Evolutionary conservation across 1,140 invertebrate genomes (phyloP), one percentile per base, ranked within the genome.

Genomic region (Aricia agestis): DNA sequence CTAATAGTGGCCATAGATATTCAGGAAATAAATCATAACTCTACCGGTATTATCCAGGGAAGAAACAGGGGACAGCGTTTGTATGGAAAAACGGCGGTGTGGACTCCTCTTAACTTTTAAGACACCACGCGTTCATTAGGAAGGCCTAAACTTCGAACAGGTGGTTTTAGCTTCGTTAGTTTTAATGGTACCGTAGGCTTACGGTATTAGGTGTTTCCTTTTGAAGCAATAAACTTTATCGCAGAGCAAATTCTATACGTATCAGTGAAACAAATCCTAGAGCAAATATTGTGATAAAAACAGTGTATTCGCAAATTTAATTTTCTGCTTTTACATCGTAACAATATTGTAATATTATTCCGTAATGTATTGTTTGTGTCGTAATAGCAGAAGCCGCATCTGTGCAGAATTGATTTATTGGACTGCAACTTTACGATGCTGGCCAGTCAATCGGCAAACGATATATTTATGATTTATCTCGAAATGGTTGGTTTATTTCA

Each of bases 391-490:
- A 15, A 52, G 45, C 45, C 45, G 13, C 45, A 15, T 52, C 45
- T 52, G 45, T 52, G 45, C 45, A 15, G 13, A 52, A 52, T 52
- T 10, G 45, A 52, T 52, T 52, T 52, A 52, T 52, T 52, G 11
- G 1, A 52, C 45, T 52, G 45, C 45, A 52, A 52, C 45, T 52
- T 52, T 52, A 52, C 45, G 45, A 52, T 13, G 45, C 36, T 36
- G 45, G 9, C 45, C 45, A 52, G 45, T 52, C 45, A 52, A 13
- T 52, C 45, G 45, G 45, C 45, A 52, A 52, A 52, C 45, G 45
- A 52, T 52, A 52, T 52, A 52, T 13, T 52, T 52, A 52, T 52
- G 45, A 52, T 52, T 52, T 52, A 52, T 52, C 45, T 52, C 45
- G 45, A 52, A 52, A 52, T 52, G 2, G 45, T 13, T 11, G 45